Evolutionary conservation across 1,140 invertebrate genomes (phyloP), one percentile per base, ranked within the genome.

Genomic region (Drosophila funebris): DNA sequence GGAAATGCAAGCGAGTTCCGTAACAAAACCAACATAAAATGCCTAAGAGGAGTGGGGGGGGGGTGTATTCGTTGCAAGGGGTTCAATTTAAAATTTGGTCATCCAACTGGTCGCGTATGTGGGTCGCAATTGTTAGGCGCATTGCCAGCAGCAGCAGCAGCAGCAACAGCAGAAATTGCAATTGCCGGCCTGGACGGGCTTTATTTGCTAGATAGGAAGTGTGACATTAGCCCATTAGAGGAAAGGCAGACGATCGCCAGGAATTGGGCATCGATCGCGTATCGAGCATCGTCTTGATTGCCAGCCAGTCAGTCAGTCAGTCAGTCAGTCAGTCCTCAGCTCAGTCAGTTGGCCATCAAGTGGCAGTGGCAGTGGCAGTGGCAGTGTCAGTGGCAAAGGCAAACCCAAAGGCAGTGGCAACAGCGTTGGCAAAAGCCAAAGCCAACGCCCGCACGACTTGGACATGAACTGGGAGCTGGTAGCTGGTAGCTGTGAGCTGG

Each of bases 211-310:
- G 43, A 16, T 37, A 68, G 66, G 71, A 78, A 74, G 78, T 82
- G 82, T 87, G 83, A 88, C 83, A 80, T 87, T 88, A 58, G 83
- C 54, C 83, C 78, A 87, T 87, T 87, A 87, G 78, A 88, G 71
- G 31, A 54, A n/a, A 11, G 20, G 33, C 58, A 24, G 58, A 50
- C 18, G 44, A 85, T 77, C 60, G 63, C 29, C 43, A 41, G 16
- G 43, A 50, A 60, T 63, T 24, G 22, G 36, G 39, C 7, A 56
- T 24, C 16, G 27, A 70, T 81, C 63, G 54, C 43, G 29, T 33
- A 81, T 73, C 70, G 53, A 62, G 67, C 66, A 76, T 80, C 62
- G 43, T 22, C 37, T 76, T 78, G 82, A 82, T 85, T 87, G 82
- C 78, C 83, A 87, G 82, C 76, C 79, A 83, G 79, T 71, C 79